These are phyloP conservation scores for Caenorhabditis sinica DNA, from an alignment of 2,888 invertebrate species.

Conservation along the genomic window DNA sequence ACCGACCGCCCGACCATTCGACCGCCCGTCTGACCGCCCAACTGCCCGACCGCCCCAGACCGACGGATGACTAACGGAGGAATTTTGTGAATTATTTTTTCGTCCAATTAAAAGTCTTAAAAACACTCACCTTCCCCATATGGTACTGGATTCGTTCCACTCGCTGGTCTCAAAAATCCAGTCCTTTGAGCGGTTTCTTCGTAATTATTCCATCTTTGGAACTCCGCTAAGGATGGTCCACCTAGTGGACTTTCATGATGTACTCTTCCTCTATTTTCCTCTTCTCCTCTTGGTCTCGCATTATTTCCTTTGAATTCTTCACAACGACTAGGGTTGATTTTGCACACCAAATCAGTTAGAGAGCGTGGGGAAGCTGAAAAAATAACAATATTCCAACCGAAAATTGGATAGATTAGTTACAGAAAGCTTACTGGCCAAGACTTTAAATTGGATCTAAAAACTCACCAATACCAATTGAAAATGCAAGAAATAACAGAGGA, in stretches of 20 bases:
- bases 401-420: too few relatives aligned
- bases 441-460: too few relatives aligned
- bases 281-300: neutral
- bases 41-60: too few relatives aligned
- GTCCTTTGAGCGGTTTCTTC: slow-evolving; percentile 69
- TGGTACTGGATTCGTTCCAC: slow-evolving; percentile 54
- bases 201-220: slow-evolving; percentile 68
- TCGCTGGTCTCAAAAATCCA: slow-evolving; percentile 59
- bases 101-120: neutral
- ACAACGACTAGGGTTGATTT: slow-evolving; percentile 54
- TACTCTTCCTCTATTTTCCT: neutral
- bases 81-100: too few relatives aligned
- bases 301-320: slow-evolving; percentile 27
- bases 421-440: too few relatives aligned
- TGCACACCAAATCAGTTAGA: slow-evolving; percentile 56
- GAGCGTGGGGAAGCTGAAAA: slow-evolving; percentile 31
- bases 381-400: neutral
- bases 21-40: too few relatives aligned
- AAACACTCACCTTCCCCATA: slow-evolving; percentile 65
- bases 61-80: too few relatives aligned
- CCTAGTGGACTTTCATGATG: slow-evolving; percentile 29
- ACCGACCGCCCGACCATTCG: too few relatives aligned
- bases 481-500: neutral
- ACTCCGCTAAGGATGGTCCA: slow-evolving; percentile 50
- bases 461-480: neutral